Percentiles rank a stretch among this genome's conserved stretches.
phyloP scores from a whole-genome alignment of 2,888 invertebrate species.

The Zygaena filipendulae region DNA sequence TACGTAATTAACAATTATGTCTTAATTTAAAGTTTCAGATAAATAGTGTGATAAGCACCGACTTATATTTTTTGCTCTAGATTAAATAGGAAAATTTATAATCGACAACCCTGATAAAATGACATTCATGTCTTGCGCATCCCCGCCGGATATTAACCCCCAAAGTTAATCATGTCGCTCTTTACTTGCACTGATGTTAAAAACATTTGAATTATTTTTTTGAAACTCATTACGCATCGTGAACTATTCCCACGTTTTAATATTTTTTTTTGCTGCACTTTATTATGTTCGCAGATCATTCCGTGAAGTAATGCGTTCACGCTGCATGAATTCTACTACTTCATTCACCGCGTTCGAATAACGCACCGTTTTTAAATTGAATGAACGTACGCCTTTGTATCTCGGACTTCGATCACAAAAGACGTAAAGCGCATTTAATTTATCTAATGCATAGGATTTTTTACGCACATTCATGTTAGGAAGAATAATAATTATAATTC shows the following conservation, averaged over 20 bases:
- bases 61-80: too few relatives aligned
- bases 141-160: slow-evolving; percentile 58
- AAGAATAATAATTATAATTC: slow-evolving; percentile 6
- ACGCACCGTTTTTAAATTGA: slow-evolving; percentile 35
- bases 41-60: neutral
- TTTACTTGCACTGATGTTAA: slow-evolving; percentile 34
- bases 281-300: slow-evolving; percentile 50
- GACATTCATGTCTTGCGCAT: slow-evolving; percentile 46
- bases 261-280: slow-evolving; percentile 33
- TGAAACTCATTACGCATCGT: slow-evolving; percentile 50
- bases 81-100: too few relatives aligned
- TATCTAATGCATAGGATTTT: slow-evolving; percentile 22
- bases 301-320: slow-evolving; percentile 59
- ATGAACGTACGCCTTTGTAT: slow-evolving; percentile 28
- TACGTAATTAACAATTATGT: too few relatives aligned
- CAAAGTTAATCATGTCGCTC: slow-evolving; percentile 56
- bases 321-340: slow-evolving; percentile 55
- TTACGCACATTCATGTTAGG: too few relatives aligned
- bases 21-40: too few relatives aligned
- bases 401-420: slow-evolving; percentile 26
- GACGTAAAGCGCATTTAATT: slow-evolving; percentile 38
- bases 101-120: slow-evolving; percentile 30
- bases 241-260: slow-evolving; percentile 51
- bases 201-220: slow-evolving; percentile 41
- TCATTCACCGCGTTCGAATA: slow-evolving; percentile 25